A percentile compares a stretch with the other conserved stretches of the same genome.
Evolutionary conservation across 2,888 invertebrate genomes (phyloP).

Genomic region (Clistopyga incitator): DNA sequence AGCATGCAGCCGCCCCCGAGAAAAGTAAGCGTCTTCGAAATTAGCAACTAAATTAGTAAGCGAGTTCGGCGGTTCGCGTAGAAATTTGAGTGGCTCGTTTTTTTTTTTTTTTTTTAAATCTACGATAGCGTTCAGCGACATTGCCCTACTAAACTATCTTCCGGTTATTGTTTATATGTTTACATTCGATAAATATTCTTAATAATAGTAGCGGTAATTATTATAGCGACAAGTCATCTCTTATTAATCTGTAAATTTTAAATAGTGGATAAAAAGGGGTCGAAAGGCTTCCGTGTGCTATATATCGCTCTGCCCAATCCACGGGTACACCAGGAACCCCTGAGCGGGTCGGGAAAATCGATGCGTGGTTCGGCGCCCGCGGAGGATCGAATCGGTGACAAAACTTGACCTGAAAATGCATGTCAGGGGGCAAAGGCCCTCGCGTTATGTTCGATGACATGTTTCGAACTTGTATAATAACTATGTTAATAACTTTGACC

Average conservation of each 20-base stretch:
- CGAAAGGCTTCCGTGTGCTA: conserved; percentile 2
- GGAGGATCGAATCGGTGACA: conserved; percentile 68
- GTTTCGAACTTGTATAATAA: neutral
- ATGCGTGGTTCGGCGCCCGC: conserved; percentile 72
- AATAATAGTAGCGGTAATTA: neutral
- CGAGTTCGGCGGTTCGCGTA: neutral
- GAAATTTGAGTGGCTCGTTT: conserved; percentile 7
- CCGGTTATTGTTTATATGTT: conserved; percentile 28
- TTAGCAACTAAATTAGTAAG: neutral
- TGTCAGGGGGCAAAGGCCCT: conserved; percentile 69
- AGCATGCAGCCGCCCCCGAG: conserved; percentile 94
- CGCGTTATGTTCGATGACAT: neutral
- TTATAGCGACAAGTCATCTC: neutral
- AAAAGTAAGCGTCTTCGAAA: conserved; percentile 88
- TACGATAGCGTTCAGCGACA: neutral
- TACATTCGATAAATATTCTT: neutral
- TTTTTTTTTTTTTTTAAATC: neutral
- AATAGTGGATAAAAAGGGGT: conserved; percentile 7
- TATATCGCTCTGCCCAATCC: conserved; percentile 21
- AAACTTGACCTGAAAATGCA: conserved; percentile 74
- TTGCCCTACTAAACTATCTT: conserved; percentile 51
- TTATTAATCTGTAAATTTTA: too few species aligned
- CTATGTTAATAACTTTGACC: neutral
- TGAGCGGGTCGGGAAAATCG: conserved; percentile 72
- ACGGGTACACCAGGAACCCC: conserved; percentile 30